A percentile compares a stretch with the other conserved stretches of the same genome.
These are phyloP conservation scores for Plutella xylostella DNA, from an alignment of 2,888 invertebrate genomes.

Conservation along the genomic window DNA sequence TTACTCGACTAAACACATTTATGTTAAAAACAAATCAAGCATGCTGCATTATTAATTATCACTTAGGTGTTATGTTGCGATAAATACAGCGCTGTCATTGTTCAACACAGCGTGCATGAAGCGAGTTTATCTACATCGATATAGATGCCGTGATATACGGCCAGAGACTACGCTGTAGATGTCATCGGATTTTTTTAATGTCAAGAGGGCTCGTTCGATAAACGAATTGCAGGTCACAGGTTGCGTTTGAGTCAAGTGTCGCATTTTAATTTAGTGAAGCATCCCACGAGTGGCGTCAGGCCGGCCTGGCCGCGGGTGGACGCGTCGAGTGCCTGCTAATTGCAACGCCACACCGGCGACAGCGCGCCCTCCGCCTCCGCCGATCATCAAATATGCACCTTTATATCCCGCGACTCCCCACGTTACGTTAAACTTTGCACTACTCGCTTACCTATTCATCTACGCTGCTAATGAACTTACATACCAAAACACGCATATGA, in stretches of 20 bases:
- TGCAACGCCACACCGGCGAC: conserved; percentile 50
- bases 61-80: no score
- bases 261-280: conserved; percentile 66
- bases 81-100: no score
- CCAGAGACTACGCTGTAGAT: conserved; percentile 11
- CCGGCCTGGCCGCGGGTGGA: conserved; percentile 37
- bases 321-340: conserved; percentile 64
- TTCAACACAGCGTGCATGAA: no score
- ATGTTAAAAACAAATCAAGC: no score
- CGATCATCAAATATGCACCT: conserved; percentile 34
- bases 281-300: conserved; percentile 59
- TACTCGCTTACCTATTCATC: conserved; percentile 7
- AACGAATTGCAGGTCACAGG: conserved; percentile 51
- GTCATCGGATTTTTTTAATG: conserved; percentile 25
- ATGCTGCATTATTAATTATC: no score
- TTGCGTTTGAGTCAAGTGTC: conserved; percentile 53
- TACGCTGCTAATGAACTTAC: conserved; percentile 4
- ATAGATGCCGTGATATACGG: no score
- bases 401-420: conserved; percentile 23
- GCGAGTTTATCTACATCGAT: no score
- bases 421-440: conserved; percentile 8
- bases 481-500: conserved; percentile 11
- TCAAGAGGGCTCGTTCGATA: conserved; percentile 38
- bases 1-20: conserved; percentile 9
- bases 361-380: conserved; percentile 30